Evolutionary conservation across 1,140 invertebrate genomes (phyloP).

Genomic region (Drosophila dunni): DNA sequence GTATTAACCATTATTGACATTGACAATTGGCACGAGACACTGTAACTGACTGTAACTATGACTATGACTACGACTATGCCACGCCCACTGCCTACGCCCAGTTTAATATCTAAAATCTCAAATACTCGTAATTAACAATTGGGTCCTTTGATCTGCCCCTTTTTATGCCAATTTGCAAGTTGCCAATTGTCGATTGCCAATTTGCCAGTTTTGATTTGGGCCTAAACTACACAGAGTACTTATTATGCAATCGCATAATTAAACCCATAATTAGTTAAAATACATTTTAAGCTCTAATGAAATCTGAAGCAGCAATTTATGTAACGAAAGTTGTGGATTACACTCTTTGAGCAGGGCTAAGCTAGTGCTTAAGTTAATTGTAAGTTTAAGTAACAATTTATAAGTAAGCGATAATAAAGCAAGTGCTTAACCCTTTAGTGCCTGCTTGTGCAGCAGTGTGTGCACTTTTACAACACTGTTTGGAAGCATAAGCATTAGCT

Average conservation of each 20-base stretch:
- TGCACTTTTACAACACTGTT: no score
- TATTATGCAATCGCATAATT: slow-evolving; percentile 8
- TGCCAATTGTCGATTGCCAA: slow-evolving; percentile 13
- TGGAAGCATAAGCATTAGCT: no score
- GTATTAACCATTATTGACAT: slow-evolving; percentile 81
- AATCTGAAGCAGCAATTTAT: slow-evolving; percentile 13
- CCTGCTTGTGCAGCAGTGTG: no score
- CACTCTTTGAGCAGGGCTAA: slow-evolving; percentile 24
- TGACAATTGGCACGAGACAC: slow-evolving; percentile 68
- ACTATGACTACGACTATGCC: no score
- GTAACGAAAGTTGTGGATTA: slow-evolving; percentile 13
- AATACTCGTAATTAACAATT: slow-evolving; percentile 56
- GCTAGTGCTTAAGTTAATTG: slow-evolving; percentile 34
- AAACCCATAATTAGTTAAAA: not conserved
- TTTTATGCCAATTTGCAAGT: not conserved
- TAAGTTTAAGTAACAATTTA: slow-evolving; percentile 36
- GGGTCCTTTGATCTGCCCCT: slow-evolving; percentile 30
- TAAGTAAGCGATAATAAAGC: not conserved
- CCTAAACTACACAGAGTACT: not conserved
- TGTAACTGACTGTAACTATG: slow-evolving; percentile 30
- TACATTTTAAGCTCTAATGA: not conserved
- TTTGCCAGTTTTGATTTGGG: slow-evolving; percentile 2
- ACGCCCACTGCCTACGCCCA: no score
- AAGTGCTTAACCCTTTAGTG: slow-evolving; percentile 4
- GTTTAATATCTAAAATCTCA: slow-evolving; percentile 19